Conservation (phyloP, 2,797 vertebrate species). For the Clangula hyemalis region DNA sequence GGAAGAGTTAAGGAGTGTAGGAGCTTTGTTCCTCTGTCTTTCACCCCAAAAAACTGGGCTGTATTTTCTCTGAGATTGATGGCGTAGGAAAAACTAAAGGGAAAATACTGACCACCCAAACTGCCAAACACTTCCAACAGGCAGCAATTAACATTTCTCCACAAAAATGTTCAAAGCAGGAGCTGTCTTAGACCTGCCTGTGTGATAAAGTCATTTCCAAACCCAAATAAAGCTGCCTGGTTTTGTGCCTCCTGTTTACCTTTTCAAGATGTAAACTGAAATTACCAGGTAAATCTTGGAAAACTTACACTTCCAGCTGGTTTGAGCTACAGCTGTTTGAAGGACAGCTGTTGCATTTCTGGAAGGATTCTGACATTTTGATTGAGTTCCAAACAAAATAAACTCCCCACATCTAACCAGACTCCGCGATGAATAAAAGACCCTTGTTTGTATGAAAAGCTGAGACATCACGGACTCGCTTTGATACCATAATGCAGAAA, state of each 20-base stretch:
- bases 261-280: neutral
- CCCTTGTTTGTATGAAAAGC: neutral
- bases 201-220: neutral
- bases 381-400: neutral
- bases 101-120: neutral
- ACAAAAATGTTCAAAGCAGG: neutral
- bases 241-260: neutral
- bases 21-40: neutral
- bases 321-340: neutral
- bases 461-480: neutral
- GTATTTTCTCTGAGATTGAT: neutral
- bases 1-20: neutral
- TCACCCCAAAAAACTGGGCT: rapidly evolving
- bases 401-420: neutral
- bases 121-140: rapidly evolving
- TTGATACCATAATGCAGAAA: neutral
- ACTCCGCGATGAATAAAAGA: neutral
- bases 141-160: neutral
- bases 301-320: neutral
- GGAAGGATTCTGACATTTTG: neutral
- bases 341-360: neutral
- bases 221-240: neutral
- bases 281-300: neutral
- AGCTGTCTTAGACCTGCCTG: neutral
- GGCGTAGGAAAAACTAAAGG: neutral